Conservation (phyloP, 1,140 invertebrate species). For the Maconellicoccus hirsutus region DNA sequence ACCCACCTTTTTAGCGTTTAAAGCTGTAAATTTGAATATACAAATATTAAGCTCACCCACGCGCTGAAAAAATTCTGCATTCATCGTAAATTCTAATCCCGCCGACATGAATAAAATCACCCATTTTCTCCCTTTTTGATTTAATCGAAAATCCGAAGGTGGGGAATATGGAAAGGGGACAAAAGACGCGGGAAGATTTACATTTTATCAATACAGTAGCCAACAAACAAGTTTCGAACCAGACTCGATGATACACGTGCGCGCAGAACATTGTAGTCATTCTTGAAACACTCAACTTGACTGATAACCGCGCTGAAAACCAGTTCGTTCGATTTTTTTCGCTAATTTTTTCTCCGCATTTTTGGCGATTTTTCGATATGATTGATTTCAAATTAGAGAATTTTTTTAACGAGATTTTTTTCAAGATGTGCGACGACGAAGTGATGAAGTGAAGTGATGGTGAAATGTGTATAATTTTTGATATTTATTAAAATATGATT, state of each 20-base stretch:
- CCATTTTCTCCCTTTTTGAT: no score
- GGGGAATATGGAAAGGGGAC: neutral
- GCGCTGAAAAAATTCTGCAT: no score
- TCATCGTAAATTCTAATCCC: no score
- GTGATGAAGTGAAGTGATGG: neutral
- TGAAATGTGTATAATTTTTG: neutral
- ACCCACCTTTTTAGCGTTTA: no score
- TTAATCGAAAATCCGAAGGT: neutral
- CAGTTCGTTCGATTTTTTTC: neutral
- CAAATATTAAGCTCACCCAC: no score
- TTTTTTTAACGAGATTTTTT: neutral
- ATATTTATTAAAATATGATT: constrained; percentile 10
- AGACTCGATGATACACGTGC: constrained; percentile 13
- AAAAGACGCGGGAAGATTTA: constrained; percentile 18
- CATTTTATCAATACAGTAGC: constrained; percentile 19
- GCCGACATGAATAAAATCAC: no score
- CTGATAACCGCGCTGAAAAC: constrained; percentile 15
- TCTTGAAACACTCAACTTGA: constrained; percentile 9
- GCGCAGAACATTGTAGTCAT: constrained; percentile 14
- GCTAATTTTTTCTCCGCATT: neutral
- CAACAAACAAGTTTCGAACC: constrained; percentile 8
- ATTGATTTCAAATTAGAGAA: neutral
- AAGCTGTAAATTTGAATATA: no score
- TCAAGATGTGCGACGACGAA: neutral
- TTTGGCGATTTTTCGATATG: neutral